phyloP scores from a whole-genome alignment of 2,888 invertebrate species.

The Patella pellucida region DNA sequence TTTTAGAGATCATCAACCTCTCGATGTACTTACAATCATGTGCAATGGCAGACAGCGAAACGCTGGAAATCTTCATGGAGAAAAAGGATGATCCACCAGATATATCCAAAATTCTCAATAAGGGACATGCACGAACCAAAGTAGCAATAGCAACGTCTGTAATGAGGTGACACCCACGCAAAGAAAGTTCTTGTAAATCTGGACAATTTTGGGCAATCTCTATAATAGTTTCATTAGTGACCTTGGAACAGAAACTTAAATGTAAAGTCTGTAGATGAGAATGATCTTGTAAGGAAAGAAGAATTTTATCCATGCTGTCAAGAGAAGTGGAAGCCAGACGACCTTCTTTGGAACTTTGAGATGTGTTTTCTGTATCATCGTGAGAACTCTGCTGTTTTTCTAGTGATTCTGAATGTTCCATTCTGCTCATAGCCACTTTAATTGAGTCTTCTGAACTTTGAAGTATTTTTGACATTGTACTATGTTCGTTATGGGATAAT shows the following conservation, averaged over 20 bases:
- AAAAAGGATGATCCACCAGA: slow-evolving; percentile 41
- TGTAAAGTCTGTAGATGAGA: slow-evolving; percentile 39
- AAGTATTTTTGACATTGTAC: too few relatives aligned
- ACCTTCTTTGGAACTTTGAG: background rate
- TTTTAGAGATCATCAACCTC: slow-evolving; percentile 30
- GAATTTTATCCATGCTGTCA: background rate
- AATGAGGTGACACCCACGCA: slow-evolving; percentile 44
- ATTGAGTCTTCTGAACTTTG: too few relatives aligned
- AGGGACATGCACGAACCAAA: slow-evolving; percentile 36
- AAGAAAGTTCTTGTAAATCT: slow-evolving; percentile 36
- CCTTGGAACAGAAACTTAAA: slow-evolving; percentile 45
- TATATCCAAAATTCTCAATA: slow-evolving; percentile 38
- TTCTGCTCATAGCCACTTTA: too few relatives aligned
- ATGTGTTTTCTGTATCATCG: background rate
- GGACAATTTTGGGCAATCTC: slow-evolving; percentile 43
- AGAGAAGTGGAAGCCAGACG: background rate
- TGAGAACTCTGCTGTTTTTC: background rate
- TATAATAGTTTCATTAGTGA: slow-evolving; percentile 39
- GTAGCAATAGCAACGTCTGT: slow-evolving; percentile 42
- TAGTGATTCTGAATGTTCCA: too few relatives aligned
- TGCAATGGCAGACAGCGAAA: slow-evolving; percentile 34
- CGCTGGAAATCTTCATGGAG: slow-evolving; percentile 39
- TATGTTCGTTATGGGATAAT: too few relatives aligned
- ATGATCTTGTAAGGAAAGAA: slow-evolving; percentile 20
- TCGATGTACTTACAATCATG: slow-evolving; percentile 33